Evolutionary conservation across 2,113 vertebrate species (phyloP), one percentile per base, ranked within the genome.

Genomic region (Chloropsis hardwickii): DNA sequence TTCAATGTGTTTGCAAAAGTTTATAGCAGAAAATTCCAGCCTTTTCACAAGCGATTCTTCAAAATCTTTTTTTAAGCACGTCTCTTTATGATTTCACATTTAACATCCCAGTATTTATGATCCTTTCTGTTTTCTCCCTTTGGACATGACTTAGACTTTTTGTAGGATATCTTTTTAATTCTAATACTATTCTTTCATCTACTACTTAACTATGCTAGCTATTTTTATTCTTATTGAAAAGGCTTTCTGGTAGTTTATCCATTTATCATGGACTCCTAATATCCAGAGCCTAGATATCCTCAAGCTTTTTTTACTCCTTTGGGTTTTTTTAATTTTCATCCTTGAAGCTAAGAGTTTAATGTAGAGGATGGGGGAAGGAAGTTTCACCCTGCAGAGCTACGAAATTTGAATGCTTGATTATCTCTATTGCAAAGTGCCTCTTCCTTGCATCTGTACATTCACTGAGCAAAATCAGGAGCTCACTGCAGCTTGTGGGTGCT

Each of bases 141-240:
- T 61, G 62, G 72, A 90, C 58, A 86, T 66, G 71, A 91, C 54
- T 82, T 79, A 72, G 9, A 13, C 45, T 83, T 88, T 91, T 62
- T 42, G 28, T 56, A 94, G 51, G 54, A 16, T 73, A 77, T 62
- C 39, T 88, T 94, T 94, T 95, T 65, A 72, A 11, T 91, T 73
- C 80, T 86, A 91, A 91, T 69, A 86, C 88, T 92, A 69, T 50
- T 86, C 80, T 90, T 96, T 85, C 80, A 86, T 94, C 67, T 91
- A 23, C 89, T 88, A 54, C 78, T 94, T 91, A 83, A 83, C 86
- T 45, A 65, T 58, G 54, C 56, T 53, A 69, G 53, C 88, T 95
- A 77, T 88, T 95, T 95, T 88, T 86, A 86, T 70, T 88, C 89
- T 83, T 86, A 91, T 86, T 69, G 54, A 77, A 91, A 88, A 81